These are phyloP conservation scores for Nephrotoma appendiculata DNA, from an alignment of 2,888 invertebrate species.

Conservation along the genomic window DNA sequence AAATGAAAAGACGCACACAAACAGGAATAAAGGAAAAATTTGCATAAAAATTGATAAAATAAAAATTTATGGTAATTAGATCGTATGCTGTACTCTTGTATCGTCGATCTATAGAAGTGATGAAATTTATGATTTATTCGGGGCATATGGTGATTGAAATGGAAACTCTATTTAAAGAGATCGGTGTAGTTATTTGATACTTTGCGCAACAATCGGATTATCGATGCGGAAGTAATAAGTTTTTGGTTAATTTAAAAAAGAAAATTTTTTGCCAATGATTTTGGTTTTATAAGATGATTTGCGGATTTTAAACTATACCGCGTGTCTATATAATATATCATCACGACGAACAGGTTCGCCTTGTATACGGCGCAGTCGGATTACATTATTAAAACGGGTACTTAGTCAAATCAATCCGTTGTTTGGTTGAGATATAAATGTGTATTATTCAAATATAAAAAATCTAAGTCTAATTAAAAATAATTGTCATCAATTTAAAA, in stretches of 20 bases:
- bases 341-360: not conserved
- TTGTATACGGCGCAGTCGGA: not conserved
- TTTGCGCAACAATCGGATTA: not conserved
- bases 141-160: not conserved
- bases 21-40: not conserved
- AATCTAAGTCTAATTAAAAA: not conserved
- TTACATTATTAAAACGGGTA: not conserved
- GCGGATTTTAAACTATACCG: not conserved
- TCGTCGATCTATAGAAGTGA: not conserved
- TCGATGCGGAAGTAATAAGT: not conserved
- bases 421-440: not conserved
- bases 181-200: not conserved
- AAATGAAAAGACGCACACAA: not conserved
- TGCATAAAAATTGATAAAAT: not conserved
- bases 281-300: not conserved
- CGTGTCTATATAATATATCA: not conserved
- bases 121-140: not conserved
- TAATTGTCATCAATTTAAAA: not conserved
- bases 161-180: not conserved
- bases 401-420: not conserved
- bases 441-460: not conserved
- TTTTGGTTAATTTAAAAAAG: not conserved
- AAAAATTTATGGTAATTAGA: not conserved
- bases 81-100: not conserved
- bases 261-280: not conserved